phyloP scores from a whole-genome alignment of 2,797 vertebrate genomes.

The Scolopax rusticola region DNA sequence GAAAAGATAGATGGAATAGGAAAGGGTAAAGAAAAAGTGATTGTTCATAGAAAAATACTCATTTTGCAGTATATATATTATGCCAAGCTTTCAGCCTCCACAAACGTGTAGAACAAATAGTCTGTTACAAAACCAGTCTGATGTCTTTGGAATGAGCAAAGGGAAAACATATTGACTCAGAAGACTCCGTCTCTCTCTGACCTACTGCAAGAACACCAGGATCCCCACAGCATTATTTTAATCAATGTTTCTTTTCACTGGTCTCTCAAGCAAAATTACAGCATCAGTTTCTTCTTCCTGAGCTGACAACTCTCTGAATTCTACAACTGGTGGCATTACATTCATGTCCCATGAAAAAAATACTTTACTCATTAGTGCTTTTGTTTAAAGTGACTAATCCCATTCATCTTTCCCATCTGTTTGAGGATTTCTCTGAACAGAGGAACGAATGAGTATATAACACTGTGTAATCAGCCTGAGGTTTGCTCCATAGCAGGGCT shows the following conservation, averaged over 20 bases:
- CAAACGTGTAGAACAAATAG: neutral
- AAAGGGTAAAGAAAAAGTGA: neutral
- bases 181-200: neutral
- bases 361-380: constrained; percentile 19
- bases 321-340: neutral
- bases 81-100: neutral
- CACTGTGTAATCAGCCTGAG: neutral
- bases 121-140: neutral
- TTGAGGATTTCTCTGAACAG: neutral
- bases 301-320: neutral
- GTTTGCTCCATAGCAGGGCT: neutral
- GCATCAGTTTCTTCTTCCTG: constrained; percentile 17
- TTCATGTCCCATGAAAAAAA: neutral
- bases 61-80: neutral
- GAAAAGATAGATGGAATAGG: neutral
- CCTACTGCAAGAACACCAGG: constrained; percentile 2
- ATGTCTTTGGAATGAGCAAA: neutral
- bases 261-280: neutral
- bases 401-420: constrained; percentile 50
- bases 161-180: neutral
- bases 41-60: neutral
- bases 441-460: neutral
- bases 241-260: neutral
- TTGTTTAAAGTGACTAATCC: constrained; percentile 42
- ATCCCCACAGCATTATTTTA: neutral